These are phyloP conservation scores for Alexandromys oeconomus DNA, from an alignment of 2,797 vertebrate species.

Conservation along the genomic window DNA sequence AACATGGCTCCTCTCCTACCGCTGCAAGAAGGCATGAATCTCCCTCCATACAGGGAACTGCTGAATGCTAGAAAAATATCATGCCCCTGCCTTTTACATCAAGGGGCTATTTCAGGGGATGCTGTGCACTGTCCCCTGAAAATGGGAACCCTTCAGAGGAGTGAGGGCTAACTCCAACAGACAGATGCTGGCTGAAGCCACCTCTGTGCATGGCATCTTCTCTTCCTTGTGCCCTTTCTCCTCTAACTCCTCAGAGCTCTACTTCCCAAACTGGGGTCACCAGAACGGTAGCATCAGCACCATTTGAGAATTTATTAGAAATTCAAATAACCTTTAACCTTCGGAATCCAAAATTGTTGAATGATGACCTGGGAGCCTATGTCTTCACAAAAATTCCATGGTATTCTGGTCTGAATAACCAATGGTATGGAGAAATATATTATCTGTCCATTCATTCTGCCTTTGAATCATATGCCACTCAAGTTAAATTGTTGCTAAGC, in stretches of 20 bases:
- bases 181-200: background rate
- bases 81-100: background rate
- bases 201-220: background rate
- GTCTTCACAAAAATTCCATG: background rate
- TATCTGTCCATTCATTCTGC: slow-evolving; percentile 10
- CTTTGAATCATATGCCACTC: slow-evolving; percentile 45
- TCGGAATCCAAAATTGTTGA: background rate
- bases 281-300: background rate
- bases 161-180: background rate
- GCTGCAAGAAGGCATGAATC: background rate
- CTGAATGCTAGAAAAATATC: slow-evolving; percentile 28
- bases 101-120: slow-evolving; percentile 18
- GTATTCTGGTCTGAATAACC: slow-evolving; percentile 5
- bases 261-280: background rate
- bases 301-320: background rate
- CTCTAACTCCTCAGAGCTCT: background rate
- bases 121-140: slow-evolving; percentile 13
- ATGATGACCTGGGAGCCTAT: background rate
- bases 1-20: slow-evolving; percentile 8
- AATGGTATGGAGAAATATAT: background rate
- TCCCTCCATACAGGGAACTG: slow-evolving; percentile 27
- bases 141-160: slow-evolving; percentile 11
- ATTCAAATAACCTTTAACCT: background rate
- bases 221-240: background rate
- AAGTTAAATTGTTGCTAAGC: slow-evolving; percentile 37